Base-by-base conservation (phyloP, 2,888 invertebrate genomes). In the Anoplius nigerrimus region DNA sequence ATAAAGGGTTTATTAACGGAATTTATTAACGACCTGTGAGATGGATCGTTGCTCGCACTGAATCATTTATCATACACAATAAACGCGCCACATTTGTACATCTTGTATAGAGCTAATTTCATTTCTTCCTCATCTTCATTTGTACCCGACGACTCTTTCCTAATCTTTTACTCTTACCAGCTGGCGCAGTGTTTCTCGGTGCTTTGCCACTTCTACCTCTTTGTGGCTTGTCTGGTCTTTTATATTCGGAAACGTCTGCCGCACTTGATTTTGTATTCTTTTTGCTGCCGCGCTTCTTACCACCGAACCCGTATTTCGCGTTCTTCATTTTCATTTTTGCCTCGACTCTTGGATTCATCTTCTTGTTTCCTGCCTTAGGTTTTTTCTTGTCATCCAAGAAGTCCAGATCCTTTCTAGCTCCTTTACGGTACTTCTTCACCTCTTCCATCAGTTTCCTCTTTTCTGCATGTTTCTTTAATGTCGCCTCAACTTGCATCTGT, bases 251-350 rank as follows among this genome's bases (percentile, higher is more conserved):
- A 82, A 93, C 91, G 84, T 93, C 92, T 42, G 92, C 92, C 0
- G 93, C 90, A 75, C 97, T 97, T 0, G 95, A 93, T 76, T 93
- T 93, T 0, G 96, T 97, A 85, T 99, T 99, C 54, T 92, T 90
- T 88, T 99, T 99, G 0, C 92, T 91, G 0, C 97, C 95, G 84
- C 95, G 94, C 90, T 99, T 99, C 87, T 97, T 97, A 0, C 98
- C 98, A 42, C 99, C 98, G 89, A 95, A 98, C 0, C 99, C 98
- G 89, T 94, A 99, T 87, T 95, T 97, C 66, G 93, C 91, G 86
- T 97, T 94, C 85, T 95, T 96, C 82, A 91, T 90, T 72, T 93
- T 91, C 74, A 94, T 90, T 86, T 91, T 93, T 8, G 90, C 90
- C 15, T 88, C 76, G 48, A 89, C 72, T 81, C 81, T 80, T 81